phyloP scores from a whole-genome alignment of 2,113 vertebrate species.

The Agelaius phoeniceus region DNA sequence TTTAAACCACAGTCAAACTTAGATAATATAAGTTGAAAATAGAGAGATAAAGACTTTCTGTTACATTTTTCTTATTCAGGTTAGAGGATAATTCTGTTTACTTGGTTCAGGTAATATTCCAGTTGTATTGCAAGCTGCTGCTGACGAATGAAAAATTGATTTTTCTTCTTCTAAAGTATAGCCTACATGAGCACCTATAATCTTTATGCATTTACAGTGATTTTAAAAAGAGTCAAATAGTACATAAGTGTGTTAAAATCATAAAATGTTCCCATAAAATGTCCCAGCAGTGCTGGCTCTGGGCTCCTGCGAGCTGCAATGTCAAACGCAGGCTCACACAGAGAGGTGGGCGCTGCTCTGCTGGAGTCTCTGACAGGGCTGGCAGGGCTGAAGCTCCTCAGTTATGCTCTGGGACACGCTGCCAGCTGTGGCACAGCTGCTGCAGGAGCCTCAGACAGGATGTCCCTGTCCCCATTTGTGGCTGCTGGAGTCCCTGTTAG shows the following conservation, averaged over 20 bases:
- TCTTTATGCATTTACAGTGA: constrained; percentile 44
- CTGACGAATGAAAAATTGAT: constrained; percentile 73
- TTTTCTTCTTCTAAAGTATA: constrained; percentile 50
- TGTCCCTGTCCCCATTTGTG: rapidly evolving
- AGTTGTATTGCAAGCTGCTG: constrained; percentile 38
- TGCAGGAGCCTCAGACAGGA: background rate
- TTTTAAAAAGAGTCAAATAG: background rate
- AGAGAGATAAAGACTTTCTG: constrained; percentile 55
- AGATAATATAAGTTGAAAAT: constrained; percentile 45
- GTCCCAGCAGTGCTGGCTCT: background rate
- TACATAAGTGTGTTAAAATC: background rate
- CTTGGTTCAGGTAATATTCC: constrained; percentile 68
- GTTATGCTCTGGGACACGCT: rapidly evolving
- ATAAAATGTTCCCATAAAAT: background rate
- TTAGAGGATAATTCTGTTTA: constrained; percentile 75
- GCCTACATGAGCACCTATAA: background rate
- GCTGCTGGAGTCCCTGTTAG: background rate
- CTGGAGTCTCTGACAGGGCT: background rate
- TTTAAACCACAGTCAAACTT: constrained; percentile 49
- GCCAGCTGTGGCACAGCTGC: background rate
- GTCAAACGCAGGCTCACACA: rapidly evolving
- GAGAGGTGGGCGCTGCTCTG: rapidly evolving
- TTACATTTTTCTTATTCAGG: constrained; percentile 44
- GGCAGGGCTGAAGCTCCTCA: background rate
- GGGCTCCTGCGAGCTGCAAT: background rate